Base-by-base conservation (phyloP, 1,140 invertebrate genomes). In the Listronotus bonariensis region DNA sequence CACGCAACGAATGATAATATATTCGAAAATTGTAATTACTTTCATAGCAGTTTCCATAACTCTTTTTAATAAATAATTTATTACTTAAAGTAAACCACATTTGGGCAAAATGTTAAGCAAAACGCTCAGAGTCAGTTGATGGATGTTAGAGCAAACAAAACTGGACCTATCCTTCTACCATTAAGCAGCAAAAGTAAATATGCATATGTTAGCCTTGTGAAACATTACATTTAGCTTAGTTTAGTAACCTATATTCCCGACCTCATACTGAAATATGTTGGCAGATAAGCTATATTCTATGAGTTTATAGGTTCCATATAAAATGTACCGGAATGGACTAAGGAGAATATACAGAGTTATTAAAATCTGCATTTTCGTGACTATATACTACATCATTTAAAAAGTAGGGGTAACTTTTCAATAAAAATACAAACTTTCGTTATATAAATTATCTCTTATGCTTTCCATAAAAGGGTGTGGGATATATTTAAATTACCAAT, bases 151-250 rank as follows among this genome's bases (percentile, higher is more conserved):
- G 57, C 42, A 53, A 62, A 62, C 51, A 62, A 53, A 45, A 53
- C 49, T 52, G 59, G 46, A 49, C 57, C 43, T 60, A 49, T 49
- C 46, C 46, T 60, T 60, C 45, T 31, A 51, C 45, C 57, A 60
- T 60, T 60, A 60, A 43, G 57, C 45, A 34, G 46, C 46, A 51
- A 63, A 63, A 48, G 60, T 63, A 63, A 62, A 62, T 53, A 53
- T 62, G 48, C 51, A 54, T 62, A 62, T 54, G 38, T 52, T 48
- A 40, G 51, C 32, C 48, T 42, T 62, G 51, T 46, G 41, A 31
- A 62, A 53, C 48, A 60, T 48, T 52, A 60, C 46, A 58, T 52
- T 31, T 34, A 54, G 59, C 59, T 60, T 54, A 62, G 59, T 62
- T 62, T 62, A 62, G 59, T 62, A 62, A 62, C 59, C 59, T 45